phyloP scores from a whole-genome alignment of 2,113 vertebrate genomes.

The Corynorhinus townsendii region DNA sequence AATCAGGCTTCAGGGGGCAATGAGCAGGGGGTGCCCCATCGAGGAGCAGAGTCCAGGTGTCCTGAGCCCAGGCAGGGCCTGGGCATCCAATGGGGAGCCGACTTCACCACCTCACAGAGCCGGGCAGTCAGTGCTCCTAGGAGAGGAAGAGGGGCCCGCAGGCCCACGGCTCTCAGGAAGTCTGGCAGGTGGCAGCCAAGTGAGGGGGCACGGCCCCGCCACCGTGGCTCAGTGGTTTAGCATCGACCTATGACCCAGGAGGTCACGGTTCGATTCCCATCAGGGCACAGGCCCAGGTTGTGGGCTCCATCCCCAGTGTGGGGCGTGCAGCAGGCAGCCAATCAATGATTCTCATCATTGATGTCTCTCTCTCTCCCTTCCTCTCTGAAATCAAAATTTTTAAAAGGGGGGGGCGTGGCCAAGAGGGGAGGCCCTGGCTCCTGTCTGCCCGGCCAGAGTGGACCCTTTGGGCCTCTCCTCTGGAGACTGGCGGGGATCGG shows the following conservation, averaged over 20 bases:
- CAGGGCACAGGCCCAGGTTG: too few species aligned
- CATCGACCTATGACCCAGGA: too few species aligned
- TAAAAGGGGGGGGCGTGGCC: not conserved
- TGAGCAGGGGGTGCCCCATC: not conserved
- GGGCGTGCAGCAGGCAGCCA: too few species aligned
- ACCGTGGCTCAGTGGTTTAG: too few species aligned
- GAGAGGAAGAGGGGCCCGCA: not conserved
- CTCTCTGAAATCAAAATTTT: too few species aligned
- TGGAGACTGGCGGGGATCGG: not conserved
- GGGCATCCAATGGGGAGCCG: not conserved
- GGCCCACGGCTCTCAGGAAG: not conserved
- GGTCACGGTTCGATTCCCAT: too few species aligned
- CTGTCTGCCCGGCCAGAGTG: not conserved
- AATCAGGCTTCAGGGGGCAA: not conserved
- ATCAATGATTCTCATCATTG: too few species aligned
- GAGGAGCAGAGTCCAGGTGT: not conserved
- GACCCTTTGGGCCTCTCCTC: not conserved
- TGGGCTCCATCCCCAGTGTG: too few species aligned
- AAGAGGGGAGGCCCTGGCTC: not conserved
- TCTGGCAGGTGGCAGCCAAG: not conserved
- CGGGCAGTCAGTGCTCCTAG: not conserved
- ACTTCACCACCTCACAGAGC: not conserved
- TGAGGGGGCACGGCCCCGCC: not conserved
- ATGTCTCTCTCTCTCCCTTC: too few species aligned
- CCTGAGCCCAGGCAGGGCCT: not conserved